Percentiles rank a stretch among this genome's conserved stretches.
These are phyloP conservation scores for Stenchaetothrips biformis DNA, from an alignment of 2,888 invertebrate species.

Conservation along the genomic window DNA sequence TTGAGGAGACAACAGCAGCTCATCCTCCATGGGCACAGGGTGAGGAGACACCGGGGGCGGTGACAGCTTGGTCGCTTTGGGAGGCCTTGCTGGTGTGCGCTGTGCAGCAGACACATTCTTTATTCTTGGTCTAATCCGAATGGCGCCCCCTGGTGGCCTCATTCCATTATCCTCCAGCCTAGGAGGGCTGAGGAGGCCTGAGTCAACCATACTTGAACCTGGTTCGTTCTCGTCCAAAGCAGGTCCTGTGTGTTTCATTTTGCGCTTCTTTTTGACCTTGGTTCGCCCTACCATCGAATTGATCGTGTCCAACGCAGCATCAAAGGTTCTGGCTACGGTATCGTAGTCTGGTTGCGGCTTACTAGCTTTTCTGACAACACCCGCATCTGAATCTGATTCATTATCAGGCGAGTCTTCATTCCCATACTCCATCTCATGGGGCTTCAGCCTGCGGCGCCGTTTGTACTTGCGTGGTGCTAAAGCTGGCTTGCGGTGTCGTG, in stretches of 20 bases:
- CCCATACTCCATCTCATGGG: conserved; percentile 48
- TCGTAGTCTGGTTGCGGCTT: conserved; percentile 6
- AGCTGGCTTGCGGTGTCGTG: conserved; percentile 43
- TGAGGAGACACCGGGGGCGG: not conserved
- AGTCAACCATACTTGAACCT: not conserved
- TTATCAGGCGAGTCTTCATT: conserved; percentile 44
- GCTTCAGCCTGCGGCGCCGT: conserved; percentile 68
- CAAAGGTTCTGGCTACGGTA: conserved; percentile 45
- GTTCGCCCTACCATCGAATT: conserved; percentile 40
- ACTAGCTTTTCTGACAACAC: conserved; percentile 42
- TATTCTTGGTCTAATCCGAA: conserved; percentile 2
- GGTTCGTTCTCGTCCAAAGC: not conserved
- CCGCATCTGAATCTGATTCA: conserved; percentile 41
- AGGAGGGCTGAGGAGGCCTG: not conserved
- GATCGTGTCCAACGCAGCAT: conserved; percentile 50
- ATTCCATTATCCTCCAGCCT: not conserved
- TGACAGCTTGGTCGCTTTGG: not conserved
- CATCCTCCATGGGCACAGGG: not conserved
- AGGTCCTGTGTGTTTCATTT: not conserved
- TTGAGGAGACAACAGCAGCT: not conserved
- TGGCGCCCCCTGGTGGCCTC: not conserved
- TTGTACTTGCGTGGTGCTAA: conserved; percentile 74
- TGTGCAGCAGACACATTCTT: conserved; percentile 13
- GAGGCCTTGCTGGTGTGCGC: not conserved
- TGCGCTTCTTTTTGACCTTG: conserved; percentile 13